A percentile compares a stretch with the other conserved stretches of the same genome.
Evolutionary conservation across 2,113 vertebrate genomes (phyloP).

Genomic region (Muscicapa adusta): DNA sequence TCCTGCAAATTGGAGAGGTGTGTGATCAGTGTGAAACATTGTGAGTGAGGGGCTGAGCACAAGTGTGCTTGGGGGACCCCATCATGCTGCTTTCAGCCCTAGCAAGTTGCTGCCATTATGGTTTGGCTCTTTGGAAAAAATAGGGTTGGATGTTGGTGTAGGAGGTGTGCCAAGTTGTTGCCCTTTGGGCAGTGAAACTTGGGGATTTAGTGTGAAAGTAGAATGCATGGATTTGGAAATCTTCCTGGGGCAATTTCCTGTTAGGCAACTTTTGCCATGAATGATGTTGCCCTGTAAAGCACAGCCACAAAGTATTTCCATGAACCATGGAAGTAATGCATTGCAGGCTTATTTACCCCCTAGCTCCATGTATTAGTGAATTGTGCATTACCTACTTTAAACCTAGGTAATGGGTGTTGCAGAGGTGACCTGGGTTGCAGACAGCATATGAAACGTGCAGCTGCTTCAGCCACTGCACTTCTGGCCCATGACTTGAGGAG

Average conservation of each 20-base stretch:
- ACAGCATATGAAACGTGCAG: background rate
- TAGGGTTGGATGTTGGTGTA: background rate
- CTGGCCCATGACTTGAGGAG: accelerated
- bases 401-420: background rate
- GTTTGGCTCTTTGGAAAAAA: background rate
- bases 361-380: accelerated
- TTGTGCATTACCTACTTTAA: accelerated
- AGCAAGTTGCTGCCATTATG: background rate
- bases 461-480: background rate
- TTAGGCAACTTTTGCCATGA: background rate
- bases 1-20: background rate
- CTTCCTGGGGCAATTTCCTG: background rate
- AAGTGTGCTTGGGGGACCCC: background rate
- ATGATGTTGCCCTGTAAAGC: background rate
- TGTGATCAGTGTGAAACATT: background rate
- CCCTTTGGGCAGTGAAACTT: background rate
- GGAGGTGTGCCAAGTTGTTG: background rate
- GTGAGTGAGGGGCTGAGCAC: background rate
- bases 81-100: background rate
- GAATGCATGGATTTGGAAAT: background rate
- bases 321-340: background rate
- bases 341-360: background rate
- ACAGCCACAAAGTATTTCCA: background rate
- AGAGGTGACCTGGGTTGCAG: background rate
- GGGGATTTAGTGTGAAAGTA: background rate